Evolutionary conservation across 1,140 invertebrate species (phyloP), one percentile per base, ranked within the genome.

Genomic region (Zaprionus nigranus): DNA sequence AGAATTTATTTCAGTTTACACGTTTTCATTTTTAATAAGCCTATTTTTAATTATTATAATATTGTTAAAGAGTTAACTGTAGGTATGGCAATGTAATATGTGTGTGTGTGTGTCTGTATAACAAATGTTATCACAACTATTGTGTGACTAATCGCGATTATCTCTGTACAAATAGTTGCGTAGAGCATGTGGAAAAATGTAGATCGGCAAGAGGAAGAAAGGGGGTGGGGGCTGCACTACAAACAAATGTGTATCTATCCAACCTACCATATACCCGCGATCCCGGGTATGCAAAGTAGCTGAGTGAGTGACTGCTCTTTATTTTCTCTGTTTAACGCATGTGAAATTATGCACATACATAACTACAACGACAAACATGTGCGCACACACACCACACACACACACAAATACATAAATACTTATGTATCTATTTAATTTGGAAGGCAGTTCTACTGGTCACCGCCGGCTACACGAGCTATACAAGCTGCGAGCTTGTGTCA

Each of bases 341-440:
- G 28, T 54, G 34, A 56, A 43, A 54, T 65, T 28, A 65, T 56
- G 53, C 20, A 51, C 46, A 51, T 51, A 51, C 9, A 51, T 51
- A 51, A 13, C 17, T 13, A 51, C 46, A 51, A 22, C 5, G 40
- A 51, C 46, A 24, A 51, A 51, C 46, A 51, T 12, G n/a, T 28
- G 28, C 40, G 17, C 40, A 46, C 40, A 17, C 40, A 6, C 38
- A n/a, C 4, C 46, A 22, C 20, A 22, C 20, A 51, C 9, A 30
- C 53, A 7, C 38, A n/a, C 38, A 43, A 2, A n/a, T n/a, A 9
- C 40, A 17, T 67, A 40, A 17, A n/a, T 5, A 36, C 12, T 3
- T 60, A 53, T 38, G 58, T 54, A 69, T 71, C 43, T 63, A 71
- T 63, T 57, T 63, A 57, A 71, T 56, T 71, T 64, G 38, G 36